Evolutionary conservation across 2,113 vertebrate genomes (phyloP).

Genomic region (Condylura cristata): DNA sequence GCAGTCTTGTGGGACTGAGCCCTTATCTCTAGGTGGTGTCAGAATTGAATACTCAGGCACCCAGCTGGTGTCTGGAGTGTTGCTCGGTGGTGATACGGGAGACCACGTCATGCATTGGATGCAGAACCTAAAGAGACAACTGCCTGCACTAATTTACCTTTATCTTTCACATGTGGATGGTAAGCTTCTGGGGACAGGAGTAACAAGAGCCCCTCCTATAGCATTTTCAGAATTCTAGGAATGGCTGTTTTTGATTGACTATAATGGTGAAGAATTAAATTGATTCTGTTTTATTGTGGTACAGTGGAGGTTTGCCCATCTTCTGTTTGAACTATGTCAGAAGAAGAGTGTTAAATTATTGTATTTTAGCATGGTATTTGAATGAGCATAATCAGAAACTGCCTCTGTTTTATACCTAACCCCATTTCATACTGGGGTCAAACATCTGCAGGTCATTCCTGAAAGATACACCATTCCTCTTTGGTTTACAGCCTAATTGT

Average conservation of each 20-base stretch:
- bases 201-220: neutral
- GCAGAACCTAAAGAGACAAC: neutral
- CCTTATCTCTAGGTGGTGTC: neutral
- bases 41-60: neutral
- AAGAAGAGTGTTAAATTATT: neutral
- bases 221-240: neutral
- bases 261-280: neutral
- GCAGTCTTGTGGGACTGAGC: neutral
- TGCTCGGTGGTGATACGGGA: neutral
- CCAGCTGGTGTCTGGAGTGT: neutral
- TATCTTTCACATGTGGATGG: neutral
- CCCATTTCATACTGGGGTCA: neutral
- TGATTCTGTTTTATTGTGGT: neutral
- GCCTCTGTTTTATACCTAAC: neutral
- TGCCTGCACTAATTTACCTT: neutral
- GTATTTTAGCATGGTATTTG: neutral
- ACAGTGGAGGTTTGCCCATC: neutral
- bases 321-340: conserved; percentile 1
- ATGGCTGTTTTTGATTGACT: no score
- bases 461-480: neutral
- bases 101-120: neutral
- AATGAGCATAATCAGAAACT: neutral
- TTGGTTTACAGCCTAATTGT: neutral
- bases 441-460: neutral
- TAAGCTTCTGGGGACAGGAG: neutral